Percentiles rank a stretch among this genome's conserved stretches.
Conservation (phyloP, 1,140 invertebrate genomes). For the Lepidurus couesii region DNA sequence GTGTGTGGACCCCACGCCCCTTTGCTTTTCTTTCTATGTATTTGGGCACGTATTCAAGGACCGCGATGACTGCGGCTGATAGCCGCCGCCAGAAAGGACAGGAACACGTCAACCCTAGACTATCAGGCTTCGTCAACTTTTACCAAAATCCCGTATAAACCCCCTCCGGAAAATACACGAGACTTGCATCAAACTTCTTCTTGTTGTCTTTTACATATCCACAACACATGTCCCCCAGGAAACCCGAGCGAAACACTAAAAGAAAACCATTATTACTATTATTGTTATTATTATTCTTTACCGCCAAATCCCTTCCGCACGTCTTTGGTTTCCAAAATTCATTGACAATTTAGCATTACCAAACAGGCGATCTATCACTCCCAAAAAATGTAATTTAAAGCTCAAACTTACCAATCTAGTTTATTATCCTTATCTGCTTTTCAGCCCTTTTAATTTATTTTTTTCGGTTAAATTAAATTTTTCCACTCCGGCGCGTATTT, state of each 20-base stretch:
- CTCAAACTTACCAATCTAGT: neutral
- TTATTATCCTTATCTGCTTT: too few relatives aligned
- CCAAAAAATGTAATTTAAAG: neutral
- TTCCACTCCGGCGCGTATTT: too few relatives aligned
- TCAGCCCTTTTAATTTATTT: too few relatives aligned
- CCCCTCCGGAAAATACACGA: neutral
- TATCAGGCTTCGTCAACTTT: constrained; percentile 14
- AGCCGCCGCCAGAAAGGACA: constrained; percentile 6
- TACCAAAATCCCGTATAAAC: neutral
- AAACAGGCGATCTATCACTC: neutral
- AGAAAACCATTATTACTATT: too few relatives aligned
- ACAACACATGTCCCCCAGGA: neutral
- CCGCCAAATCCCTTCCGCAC: too few relatives aligned
- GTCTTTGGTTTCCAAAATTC: too few relatives aligned
- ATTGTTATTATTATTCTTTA: too few relatives aligned
- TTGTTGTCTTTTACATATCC: neutral
- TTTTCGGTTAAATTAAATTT: too few relatives aligned
- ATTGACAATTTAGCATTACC: neutral
- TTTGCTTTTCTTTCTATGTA: neutral
- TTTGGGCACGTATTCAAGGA: constrained; percentile 5
- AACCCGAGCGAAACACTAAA: neutral
- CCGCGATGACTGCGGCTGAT: constrained; percentile 16
- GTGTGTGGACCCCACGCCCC: neutral
- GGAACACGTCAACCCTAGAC: constrained; percentile 20
- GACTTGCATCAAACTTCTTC: neutral